Base-by-base conservation (phyloP, 2,113 vertebrate genomes). In the Struthio camelus region DNA sequence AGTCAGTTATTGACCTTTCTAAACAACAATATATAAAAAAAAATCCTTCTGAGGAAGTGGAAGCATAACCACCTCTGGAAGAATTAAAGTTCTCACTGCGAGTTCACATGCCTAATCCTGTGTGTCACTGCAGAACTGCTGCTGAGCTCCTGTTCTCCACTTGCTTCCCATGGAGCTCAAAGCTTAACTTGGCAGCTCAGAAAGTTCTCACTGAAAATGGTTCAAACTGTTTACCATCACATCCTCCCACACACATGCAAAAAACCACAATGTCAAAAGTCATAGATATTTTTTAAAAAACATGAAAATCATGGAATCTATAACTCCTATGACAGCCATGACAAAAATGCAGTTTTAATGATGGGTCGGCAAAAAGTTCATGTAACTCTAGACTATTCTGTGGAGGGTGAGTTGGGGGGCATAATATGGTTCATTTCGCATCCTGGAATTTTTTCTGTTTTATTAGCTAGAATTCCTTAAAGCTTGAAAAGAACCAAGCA, bases 141-240 rank as follows among this genome's bases (percentile, higher is more conserved):
- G 93, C 82, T 94, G 79, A 82, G 86, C 95, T 89, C 65, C 90
- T 90, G 58, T 86, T 95, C 87, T 91, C 48, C 66, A 64, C 82
- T 94, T 71, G 46, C 92, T 95, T 96, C 95, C 87, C 89, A 94
- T 85, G 81, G 71, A 96, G 79, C 87, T 88, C 71, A 95, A 91
- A 85, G 75, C 89, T 94, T 89, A 93, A 95, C 36, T 87, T 97
- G 93, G 95, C 95, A 95, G 67, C 67, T 83, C 32, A 17, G 11
- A 91, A 79, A 87, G 51, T 91, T 97, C 94, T 97, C 84, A 83
- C 40, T 83, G 85, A 76, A 87, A 95, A 92, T n/a, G 54, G 54
- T 85, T 96, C 71, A 59, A 85, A 93, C 54, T 91, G 50, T 91
- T 97, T 96, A 94, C 66, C 93, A 80, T 88, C 48, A 93, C 38